Conservation (phyloP, 2,797 vertebrate genomes). For the Mus minutoides region DNA sequence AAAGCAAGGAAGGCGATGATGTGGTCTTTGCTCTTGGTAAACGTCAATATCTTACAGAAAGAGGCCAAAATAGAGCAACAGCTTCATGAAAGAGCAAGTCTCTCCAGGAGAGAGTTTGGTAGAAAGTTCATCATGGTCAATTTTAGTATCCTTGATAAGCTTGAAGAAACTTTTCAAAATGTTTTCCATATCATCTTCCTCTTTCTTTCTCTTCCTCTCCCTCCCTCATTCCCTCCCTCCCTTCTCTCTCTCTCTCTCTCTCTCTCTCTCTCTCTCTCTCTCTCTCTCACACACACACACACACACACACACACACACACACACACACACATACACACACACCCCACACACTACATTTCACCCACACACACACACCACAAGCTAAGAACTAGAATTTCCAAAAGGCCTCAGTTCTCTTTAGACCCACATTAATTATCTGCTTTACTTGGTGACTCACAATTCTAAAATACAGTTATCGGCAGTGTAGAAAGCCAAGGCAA, state of each 20-base stretch:
- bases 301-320: too few relatives aligned
- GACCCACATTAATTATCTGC: conserved; percentile 68
- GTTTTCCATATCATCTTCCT: not conserved
- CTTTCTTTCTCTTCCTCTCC: not conserved
- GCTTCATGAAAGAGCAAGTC: not conserved
- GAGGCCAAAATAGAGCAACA: not conserved
- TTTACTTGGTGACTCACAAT: conserved; percentile 63
- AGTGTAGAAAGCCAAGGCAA: conserved; percentile 31
- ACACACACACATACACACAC: not conserved
- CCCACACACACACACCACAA: not conserved
- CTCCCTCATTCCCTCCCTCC: too few relatives aligned
- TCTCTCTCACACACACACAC: not conserved
- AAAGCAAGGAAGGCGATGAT: not conserved
- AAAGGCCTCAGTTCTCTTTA: conserved; percentile 62
- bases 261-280: not conserved
- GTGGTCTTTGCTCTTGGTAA: not conserved
- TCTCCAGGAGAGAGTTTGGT: not conserved
- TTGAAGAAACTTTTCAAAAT: conserved; percentile 2
- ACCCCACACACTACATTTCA: too few relatives aligned
- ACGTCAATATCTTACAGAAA: conserved; percentile 14
- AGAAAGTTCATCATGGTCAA: not conserved
- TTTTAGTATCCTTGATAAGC: conserved; percentile 14
- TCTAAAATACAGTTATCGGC: conserved; percentile 52
- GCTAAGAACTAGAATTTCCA: conserved; percentile 54
- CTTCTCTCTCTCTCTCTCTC: too few relatives aligned